Base-by-base conservation (phyloP, 1,140 invertebrate species). In the Drosophila nebulosa region DNA sequence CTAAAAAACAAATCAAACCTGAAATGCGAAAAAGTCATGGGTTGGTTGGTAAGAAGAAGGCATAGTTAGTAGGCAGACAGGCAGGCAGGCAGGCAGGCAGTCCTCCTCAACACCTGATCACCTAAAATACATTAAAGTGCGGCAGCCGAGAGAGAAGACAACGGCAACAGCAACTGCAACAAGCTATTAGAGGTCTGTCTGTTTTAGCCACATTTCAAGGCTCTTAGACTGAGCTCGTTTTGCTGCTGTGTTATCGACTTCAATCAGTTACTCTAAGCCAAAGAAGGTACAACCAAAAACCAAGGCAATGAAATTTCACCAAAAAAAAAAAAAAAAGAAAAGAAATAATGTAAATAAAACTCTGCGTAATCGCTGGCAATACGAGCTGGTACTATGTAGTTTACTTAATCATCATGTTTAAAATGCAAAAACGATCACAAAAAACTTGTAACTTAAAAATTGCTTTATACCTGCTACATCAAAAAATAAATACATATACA, bases 351-450 rank as follows among this genome's bases (percentile, higher is more conserved):
- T 61, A 77, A 81, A 75, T 64, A 76, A 64, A 65, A 60, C 61
- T 55, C 71, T 78, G 81, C 81, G 80, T 85, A 85, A 85, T 86
- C 78, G 74, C 77, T 80, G 80, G 81, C 74, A 79, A 83, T 66
- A 46, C 81, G 78, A 63, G 64, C 74, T 58, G 69, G 78, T n/a
- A n/a, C n/a, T n/a, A n/a, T n/a, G n/a, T 77, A 70, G 78, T 85
- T 86, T 66, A 70, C 64, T 78, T 85, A 86, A 85, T 78, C 75
- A 85, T 88, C 64, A 85, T 85, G 78, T 85, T 85, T 88, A 85
- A 86, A 68, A 71, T 78, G 64, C 76, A 76, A 64, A 85, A 88
- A 32, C 39, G 21, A 46, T 16, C 39, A 16, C 30, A 42, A 46
- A 18, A 21, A 46, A 18, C 39, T 6, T 27, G 51, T 10, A 30